Evolutionary conservation across 2,113 vertebrate species (phyloP).

Genomic region (Gadus macrocephalus): DNA sequence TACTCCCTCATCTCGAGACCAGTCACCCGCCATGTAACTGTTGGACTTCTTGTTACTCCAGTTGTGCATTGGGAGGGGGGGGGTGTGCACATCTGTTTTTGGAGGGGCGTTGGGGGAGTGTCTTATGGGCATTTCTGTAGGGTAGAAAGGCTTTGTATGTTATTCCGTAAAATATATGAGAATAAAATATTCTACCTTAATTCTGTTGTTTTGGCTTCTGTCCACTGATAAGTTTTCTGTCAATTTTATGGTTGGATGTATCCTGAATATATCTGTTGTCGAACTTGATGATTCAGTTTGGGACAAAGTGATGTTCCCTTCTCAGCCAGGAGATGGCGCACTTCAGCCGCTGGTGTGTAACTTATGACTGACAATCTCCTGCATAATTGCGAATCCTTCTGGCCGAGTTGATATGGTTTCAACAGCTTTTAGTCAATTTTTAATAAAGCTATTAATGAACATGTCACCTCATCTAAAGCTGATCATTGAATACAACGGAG

Average conservation of each 20-base stretch:
- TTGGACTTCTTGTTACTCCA: constrained; percentile 36
- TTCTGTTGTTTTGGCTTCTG: constrained; percentile 5
- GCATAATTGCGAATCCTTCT: too few relatives aligned
- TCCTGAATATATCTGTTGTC: neutral
- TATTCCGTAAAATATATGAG: constrained; percentile 69
- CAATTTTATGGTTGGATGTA: neutral
- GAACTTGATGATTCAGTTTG: too few relatives aligned
- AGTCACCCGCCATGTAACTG: constrained; percentile 1
- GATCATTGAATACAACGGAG: too few relatives aligned
- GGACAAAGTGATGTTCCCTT: too few relatives aligned
- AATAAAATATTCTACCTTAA: constrained; percentile 70
- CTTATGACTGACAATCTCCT: too few relatives aligned
- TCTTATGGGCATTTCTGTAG: constrained; percentile 13
- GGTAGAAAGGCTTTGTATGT: constrained; percentile 59
- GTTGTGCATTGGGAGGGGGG: neutral
- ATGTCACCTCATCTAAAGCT: too few relatives aligned
- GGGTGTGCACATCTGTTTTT: constrained; percentile 47
- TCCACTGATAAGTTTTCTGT: neutral
- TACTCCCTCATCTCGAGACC: constrained; percentile 14
- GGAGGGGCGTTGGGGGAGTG: constrained; percentile 1
- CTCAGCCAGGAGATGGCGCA: too few relatives aligned
- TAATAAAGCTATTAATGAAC: too few relatives aligned
- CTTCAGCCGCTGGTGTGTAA: too few relatives aligned
- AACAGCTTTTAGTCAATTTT: too few relatives aligned
- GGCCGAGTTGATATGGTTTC: too few relatives aligned